A percentile compares a stretch with the other conserved stretches of the same genome.
Evolutionary conservation across 2,113 vertebrate species (phyloP).

Genomic region (Rhynchopsitta pachyrhyncha): DNA sequence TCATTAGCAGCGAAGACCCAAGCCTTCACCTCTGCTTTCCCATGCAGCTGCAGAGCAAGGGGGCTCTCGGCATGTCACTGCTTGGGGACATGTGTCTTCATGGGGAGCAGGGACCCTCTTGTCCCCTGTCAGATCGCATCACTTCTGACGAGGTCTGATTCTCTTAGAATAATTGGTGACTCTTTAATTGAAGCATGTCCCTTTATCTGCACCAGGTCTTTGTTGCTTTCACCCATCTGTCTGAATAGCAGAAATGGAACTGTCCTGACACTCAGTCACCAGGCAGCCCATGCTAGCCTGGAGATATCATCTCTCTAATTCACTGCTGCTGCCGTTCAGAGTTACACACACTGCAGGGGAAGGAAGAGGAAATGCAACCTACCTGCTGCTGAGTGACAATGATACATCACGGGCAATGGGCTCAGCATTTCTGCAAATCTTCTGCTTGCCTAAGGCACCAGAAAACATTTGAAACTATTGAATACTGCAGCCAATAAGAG

Average conservation of each 20-base stretch:
- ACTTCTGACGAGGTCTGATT: rapidly evolving
- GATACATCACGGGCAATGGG: not conserved
- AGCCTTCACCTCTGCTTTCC: not conserved
- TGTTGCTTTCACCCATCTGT: not conserved
- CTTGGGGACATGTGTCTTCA: rapidly evolving
- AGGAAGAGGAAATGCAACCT: not conserved
- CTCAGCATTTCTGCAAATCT: constrained; percentile 39
- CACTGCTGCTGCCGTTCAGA: rapidly evolving
- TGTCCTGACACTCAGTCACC: not conserved
- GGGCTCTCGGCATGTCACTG: rapidly evolving
- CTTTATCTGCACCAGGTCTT: not conserved
- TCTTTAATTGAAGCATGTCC: not conserved
- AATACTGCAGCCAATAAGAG: constrained; percentile 46
- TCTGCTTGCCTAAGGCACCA: constrained; percentile 53
- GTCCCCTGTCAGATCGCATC: not conserved
- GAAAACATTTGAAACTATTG: constrained; percentile 50
- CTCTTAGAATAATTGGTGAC: not conserved
- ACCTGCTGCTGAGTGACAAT: not conserved
- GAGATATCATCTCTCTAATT: not conserved
- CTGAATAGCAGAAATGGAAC: not conserved
- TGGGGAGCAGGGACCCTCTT: not conserved
- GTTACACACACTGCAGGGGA: not conserved
- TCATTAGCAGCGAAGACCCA: not conserved
- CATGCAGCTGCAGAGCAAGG: not conserved
- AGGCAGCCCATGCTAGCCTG: not conserved